A percentile compares a stretch with the other conserved stretches of the same genome.
phyloP scores from a whole-genome alignment of 1,140 invertebrate genomes.

The Uloborus diversus region DNA sequence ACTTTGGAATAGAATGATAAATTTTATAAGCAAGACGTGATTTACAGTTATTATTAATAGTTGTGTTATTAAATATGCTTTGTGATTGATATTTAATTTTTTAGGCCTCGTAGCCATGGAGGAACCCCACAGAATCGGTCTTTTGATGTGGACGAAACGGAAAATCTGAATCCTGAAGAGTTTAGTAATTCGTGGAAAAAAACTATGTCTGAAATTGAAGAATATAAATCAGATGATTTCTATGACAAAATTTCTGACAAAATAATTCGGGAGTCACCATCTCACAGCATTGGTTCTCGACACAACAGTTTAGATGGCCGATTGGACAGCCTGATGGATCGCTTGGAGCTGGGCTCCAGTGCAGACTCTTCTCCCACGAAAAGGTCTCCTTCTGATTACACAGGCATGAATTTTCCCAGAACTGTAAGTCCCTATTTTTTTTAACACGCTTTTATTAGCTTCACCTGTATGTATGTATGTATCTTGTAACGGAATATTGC shows the following conservation, averaged over 20 bases:
- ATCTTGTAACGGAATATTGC: too few species aligned
- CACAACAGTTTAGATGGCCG: conserved; percentile 72
- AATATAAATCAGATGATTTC: conserved; percentile 74
- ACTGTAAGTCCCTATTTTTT: conserved; percentile 36
- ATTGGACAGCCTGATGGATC: conserved; percentile 71
- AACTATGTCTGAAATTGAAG: conserved; percentile 93
- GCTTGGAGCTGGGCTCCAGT: conserved; percentile 63
- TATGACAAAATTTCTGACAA: conserved; percentile 65
- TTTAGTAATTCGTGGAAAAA: conserved; percentile 82
- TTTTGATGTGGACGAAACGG: conserved; percentile 69
- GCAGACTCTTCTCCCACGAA: conserved; percentile 57
- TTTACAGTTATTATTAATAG: neutral
- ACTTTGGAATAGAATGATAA: too few species aligned
- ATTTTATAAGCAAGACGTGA: too few species aligned
- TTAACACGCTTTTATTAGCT: too few species aligned
- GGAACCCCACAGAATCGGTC: conserved; percentile 47
- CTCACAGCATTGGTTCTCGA: conserved; percentile 88
- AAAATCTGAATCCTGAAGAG: conserved; percentile 84
- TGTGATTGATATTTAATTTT: neutral
- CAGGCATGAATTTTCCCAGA: conserved; percentile 35
- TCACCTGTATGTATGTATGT: too few species aligned
- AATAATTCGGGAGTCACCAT: conserved; percentile 78
- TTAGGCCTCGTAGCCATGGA: conserved; percentile 46
- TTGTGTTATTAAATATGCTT: neutral
- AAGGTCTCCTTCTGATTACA: conserved; percentile 55